phyloP scores from a whole-genome alignment of 2,888 invertebrate species.

The Synergus itoensis region DNA sequence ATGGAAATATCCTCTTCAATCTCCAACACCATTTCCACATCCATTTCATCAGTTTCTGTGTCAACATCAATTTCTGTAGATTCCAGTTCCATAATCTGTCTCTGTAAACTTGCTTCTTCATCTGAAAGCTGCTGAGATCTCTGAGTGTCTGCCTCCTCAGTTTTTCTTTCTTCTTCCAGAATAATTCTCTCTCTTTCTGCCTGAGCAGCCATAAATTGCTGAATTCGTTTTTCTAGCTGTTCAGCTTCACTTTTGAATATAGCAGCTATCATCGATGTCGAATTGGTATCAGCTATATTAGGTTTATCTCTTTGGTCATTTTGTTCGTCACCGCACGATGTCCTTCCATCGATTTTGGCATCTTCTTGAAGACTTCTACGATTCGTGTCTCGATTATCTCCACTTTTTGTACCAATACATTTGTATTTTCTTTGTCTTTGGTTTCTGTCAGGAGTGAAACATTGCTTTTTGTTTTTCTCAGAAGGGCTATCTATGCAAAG shows the following conservation, averaged over 20 bases:
- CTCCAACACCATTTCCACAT: constrained; percentile 83
- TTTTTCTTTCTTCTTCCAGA: constrained; percentile 75
- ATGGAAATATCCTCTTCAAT: constrained; percentile 71
- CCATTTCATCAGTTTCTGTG: constrained; percentile 90
- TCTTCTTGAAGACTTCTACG: constrained; percentile 40
- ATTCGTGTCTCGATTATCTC: constrained; percentile 57
- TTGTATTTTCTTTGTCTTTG: constrained; percentile 59
- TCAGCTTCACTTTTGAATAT: constrained; percentile 76
- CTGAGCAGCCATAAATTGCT: constrained; percentile 76
- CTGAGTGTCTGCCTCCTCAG: constrained; percentile 86
- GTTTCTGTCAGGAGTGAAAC: constrained; percentile 65
- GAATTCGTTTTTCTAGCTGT: constrained; percentile 74
- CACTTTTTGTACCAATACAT: constrained; percentile 63
- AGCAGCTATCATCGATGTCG: constrained; percentile 75
- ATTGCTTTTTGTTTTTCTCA: constrained; percentile 69
- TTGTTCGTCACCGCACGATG: neutral
- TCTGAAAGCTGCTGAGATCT: constrained; percentile 84
- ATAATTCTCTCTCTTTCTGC: constrained; percentile 76
- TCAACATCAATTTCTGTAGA: constrained; percentile 88
- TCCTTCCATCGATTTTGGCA: constrained; percentile 62
- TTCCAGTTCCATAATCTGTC: constrained; percentile 87
- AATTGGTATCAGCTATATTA: constrained; percentile 67
- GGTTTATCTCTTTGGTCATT: constrained; percentile 44
- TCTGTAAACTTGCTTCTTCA: constrained; percentile 87
- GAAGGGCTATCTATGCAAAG: constrained; percentile 77